Evolutionary conservation across 2,797 vertebrate species (phyloP).

Genomic region (Cryptoprocta ferox): DNA sequence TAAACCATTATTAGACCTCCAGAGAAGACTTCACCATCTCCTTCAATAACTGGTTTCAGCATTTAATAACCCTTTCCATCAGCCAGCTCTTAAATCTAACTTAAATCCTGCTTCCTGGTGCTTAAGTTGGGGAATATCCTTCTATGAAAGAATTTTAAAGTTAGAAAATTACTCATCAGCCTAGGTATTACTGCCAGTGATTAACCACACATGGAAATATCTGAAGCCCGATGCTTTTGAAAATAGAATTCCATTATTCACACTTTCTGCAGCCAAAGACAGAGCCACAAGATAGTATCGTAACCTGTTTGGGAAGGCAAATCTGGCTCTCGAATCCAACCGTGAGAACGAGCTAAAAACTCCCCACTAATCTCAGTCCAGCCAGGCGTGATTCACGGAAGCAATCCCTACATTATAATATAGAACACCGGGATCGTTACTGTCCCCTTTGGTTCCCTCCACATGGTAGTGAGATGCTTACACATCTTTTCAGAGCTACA

Average conservation of each 20-base stretch:
- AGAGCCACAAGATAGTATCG: not conserved
- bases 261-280: constrained; percentile 24
- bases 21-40: constrained; percentile 20
- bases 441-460: not conserved
- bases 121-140: constrained; percentile 54
- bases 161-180: constrained; percentile 53
- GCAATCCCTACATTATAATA: not conserved
- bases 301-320: constrained; percentile 19
- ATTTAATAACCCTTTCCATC: constrained; percentile 53
- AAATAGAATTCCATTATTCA: constrained; percentile 47
- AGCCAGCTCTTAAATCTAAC: constrained; percentile 62
- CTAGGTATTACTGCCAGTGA: constrained; percentile 15
- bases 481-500: not conserved
- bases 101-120: constrained; percentile 63
- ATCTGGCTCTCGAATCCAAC: not conserved
- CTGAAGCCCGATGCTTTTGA: constrained; percentile 48
- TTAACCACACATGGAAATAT: constrained; percentile 53
- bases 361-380: not conserved
- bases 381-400: not conserved
- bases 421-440: not conserved
- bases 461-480: not conserved
- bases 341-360: not conserved
- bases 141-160: constrained; percentile 45
- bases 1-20: constrained; percentile 31
- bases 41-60: constrained; percentile 48